A percentile compares a stretch with the other conserved stretches of the same genome.
phyloP scores from a whole-genome alignment of 1,140 invertebrate species.

The Drosophila sproati region DNA sequence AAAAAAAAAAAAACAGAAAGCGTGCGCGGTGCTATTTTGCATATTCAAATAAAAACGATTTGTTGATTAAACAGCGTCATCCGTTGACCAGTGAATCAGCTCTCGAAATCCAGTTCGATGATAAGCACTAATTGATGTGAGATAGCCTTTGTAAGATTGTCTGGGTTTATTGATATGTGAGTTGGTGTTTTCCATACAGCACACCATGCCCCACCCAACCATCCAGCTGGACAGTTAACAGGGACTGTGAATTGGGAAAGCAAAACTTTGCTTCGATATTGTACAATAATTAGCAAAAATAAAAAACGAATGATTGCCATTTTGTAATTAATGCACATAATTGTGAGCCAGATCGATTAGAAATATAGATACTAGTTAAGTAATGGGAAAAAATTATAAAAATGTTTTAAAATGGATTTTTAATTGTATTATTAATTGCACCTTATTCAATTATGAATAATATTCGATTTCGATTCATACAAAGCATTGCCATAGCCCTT shows the following conservation, averaged over 20 bases:
- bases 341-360: constrained; percentile 63
- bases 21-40: constrained; percentile 66
- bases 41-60: constrained; percentile 71
- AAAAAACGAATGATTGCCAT: constrained; percentile 61
- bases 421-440: constrained; percentile 82
- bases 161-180: constrained; percentile 53
- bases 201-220: constrained; percentile 12
- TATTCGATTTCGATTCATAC: constrained; percentile 62
- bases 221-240: not conserved
- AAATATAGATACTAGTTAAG: constrained; percentile 35
- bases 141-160: not conserved
- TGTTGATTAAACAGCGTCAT: constrained; percentile 48
- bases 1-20: constrained; percentile 15
- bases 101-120: constrained; percentile 28
- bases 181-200: constrained; percentile 1
- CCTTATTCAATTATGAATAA: constrained; percentile 80
- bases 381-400: constrained; percentile 60
- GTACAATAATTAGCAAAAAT: constrained; percentile 76
- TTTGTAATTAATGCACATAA: constrained; percentile 82
- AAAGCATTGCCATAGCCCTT: constrained; percentile 47
- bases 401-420: constrained; percentile 75
- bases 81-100: constrained; percentile 58
- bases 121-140: constrained; percentile 43
- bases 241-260: constrained; percentile 65
- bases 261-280: constrained; percentile 66